Conservation (phyloP, 2,888 invertebrate species). For the Melitaea athalia region DNA sequence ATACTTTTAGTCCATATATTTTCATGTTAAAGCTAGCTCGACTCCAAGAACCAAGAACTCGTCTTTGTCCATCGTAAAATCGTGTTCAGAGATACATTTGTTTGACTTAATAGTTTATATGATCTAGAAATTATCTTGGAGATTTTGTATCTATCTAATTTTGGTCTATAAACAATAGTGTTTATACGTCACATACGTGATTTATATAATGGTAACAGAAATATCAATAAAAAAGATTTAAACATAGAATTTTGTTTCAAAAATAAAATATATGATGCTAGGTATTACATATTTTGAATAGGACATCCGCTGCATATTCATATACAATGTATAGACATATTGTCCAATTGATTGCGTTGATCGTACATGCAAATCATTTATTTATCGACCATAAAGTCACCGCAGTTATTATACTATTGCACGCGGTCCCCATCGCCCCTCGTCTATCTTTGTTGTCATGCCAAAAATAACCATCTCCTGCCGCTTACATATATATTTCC, state of each 20-base stretch:
- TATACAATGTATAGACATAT: neutral
- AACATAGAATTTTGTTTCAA: too few species aligned
- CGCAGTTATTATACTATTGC: constrained; percentile 32
- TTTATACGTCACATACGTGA: too few species aligned
- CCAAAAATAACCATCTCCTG: constrained; percentile 33
- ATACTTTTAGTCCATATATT: constrained; percentile 2
- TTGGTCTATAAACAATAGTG: neutral
- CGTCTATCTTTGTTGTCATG: constrained; percentile 35
- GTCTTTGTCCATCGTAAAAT: neutral
- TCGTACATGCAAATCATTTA: constrained; percentile 33
- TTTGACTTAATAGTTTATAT: neutral
- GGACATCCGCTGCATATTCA: constrained; percentile 26
- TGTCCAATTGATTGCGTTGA: constrained; percentile 23
- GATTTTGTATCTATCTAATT: too few species aligned
- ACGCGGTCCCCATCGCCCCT: constrained; percentile 32
- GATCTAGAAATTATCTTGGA: neutral
- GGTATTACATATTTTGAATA: constrained; percentile 4
- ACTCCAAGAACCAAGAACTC: neutral
- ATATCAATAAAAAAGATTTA: neutral
- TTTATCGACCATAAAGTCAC: constrained; percentile 24
- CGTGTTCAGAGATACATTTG: neutral
- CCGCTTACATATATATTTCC: constrained; percentile 19
- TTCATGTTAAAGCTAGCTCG: neutral
- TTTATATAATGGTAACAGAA: neutral
- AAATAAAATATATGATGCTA: too few species aligned